Evolutionary conservation across 2,888 invertebrate species (phyloP), one percentile per base, ranked within the genome.

Genomic region (Tenthredo scrophulariae): DNA sequence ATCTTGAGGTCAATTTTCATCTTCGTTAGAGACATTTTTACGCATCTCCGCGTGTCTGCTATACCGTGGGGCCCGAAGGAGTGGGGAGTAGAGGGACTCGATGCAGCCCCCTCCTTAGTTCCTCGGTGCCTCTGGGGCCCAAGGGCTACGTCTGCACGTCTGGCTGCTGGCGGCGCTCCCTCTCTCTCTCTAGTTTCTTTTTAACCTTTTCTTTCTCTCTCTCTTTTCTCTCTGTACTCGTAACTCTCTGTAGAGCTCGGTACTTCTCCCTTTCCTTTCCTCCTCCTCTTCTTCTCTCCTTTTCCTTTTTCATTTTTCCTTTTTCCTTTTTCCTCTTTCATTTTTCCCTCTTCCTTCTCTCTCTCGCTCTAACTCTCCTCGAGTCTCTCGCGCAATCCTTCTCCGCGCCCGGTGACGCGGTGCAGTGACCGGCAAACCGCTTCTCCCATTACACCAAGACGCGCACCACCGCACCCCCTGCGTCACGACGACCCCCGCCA

Each of bases 361-460:
- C 22, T 58, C 37, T 58, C 37, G n/a, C 79, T 79, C 79, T 37
- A 15, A 1, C 37, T 79, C 79, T 37, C 58, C 2, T 46, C 74
- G 22, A 40, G 46, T 62, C 46, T 62, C 58, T 58, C 74, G 74
- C 77, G 29, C 50, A 43, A 74, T 74, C 43, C 40, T 74, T 75
- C 88, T 89, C 87, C 87, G 87, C 85, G 86, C 88, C 88, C 88
- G 89, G 88, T 90, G 89, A 89, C 89, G 89, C 91, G 89, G 91
- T 91, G 91, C 91, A 91, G 91, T 91, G 91, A 90, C 91, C 91
- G 91, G 92, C 90, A 91, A 92, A 92, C 92, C 91, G 91, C 91
- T 92, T 92, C 91, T 90, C 89, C 90, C 90, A 91, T 91, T 89
- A 90, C 90, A 89, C 90, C 87, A 87, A 88, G 88, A 87, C 87